Evolutionary conservation across 2,888 invertebrate species (phyloP), one percentile per base, ranked within the genome.

Genomic region (Desoria tigrina): DNA sequence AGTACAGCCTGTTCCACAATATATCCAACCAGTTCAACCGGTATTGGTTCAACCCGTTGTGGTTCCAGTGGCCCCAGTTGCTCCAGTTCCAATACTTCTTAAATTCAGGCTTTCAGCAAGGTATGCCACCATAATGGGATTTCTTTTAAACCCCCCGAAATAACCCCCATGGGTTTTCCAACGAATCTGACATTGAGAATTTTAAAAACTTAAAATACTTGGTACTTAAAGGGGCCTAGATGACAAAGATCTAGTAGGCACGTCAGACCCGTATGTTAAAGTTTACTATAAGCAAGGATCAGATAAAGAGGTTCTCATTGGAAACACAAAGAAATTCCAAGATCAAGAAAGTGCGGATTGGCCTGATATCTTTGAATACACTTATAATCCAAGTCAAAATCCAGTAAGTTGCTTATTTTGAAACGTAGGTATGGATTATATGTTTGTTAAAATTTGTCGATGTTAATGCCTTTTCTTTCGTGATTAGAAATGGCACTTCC

Each of bases 311-410:
- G 24, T 51, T 1, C 50, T 61, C 2, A 53, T 76, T 26, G 71
- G 72, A 39, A 61, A 61, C 14, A 74, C 74, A 2, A 54, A 66
- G 9, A 72, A 70, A 24, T 65, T 74, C 16, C 53, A 62, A 4
- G 76, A 76, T 59, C 67, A 63, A 4, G 74, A 76, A 56, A 73
- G 72, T 53, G 74, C 72, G 14, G 57, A 61, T 3, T 76, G 68
- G 65, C 66, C 67, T 1, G 74, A 76, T 58, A 37, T 66, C 18
- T 65, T 74, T 37, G 71, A 72, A 32, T 76, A 65, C 57, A 65
- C 67, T 27, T 74, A 69, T 55, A 63, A 73, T 32, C 65, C 61
- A 3, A 50, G 50, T 9, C 69, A 69, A 51, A 66, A 76, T 23
- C 73, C 74, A n/a, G 75, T 75, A 62, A 54, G 68, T 54, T 28